These are phyloP conservation scores for Polyploca ridens DNA, from an alignment of 2,888 invertebrate genomes.

Conservation along the genomic window DNA sequence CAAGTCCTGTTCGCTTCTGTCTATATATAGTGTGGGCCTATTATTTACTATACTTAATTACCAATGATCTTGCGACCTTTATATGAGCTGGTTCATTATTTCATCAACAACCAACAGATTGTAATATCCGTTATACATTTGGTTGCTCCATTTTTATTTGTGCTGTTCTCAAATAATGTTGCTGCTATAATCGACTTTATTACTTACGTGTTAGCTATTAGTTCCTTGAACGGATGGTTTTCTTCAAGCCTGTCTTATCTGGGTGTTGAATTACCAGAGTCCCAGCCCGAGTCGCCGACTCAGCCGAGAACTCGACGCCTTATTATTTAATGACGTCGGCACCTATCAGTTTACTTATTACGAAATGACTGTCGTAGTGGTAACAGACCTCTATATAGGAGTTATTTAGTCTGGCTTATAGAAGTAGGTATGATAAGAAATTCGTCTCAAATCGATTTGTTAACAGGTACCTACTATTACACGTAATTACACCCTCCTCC, in stretches of 20 bases:
- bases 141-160: slow-evolving; percentile 25
- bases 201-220: not conserved
- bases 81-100: slow-evolving; percentile 51
- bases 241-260: slow-evolving; percentile 68
- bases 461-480: too few species aligned
- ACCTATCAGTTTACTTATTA: slow-evolving; percentile 53
- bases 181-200: slow-evolving; percentile 35
- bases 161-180: slow-evolving; percentile 18
- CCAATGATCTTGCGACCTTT: slow-evolving; percentile 43
- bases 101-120: slow-evolving; percentile 56
- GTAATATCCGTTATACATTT: slow-evolving; percentile 64
- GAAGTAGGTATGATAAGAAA: slow-evolving; percentile 12
- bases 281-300: slow-evolving; percentile 71
- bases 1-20: not conserved
- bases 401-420: slow-evolving; percentile 17
- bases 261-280: slow-evolving; percentile 70
- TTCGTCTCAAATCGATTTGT: too few species aligned
- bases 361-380: slow-evolving; percentile 26
- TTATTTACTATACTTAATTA: slow-evolving; percentile 35
- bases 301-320: slow-evolving; percentile 38
- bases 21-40: not conserved
- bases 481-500: too few species aligned
- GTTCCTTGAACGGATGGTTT: slow-evolving; percentile 19
- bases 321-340: slow-evolving; percentile 12
- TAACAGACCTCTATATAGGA: not conserved